phyloP scores from a whole-genome alignment of 1,140 invertebrate genomes.

The Brachionus koreanus region DNA sequence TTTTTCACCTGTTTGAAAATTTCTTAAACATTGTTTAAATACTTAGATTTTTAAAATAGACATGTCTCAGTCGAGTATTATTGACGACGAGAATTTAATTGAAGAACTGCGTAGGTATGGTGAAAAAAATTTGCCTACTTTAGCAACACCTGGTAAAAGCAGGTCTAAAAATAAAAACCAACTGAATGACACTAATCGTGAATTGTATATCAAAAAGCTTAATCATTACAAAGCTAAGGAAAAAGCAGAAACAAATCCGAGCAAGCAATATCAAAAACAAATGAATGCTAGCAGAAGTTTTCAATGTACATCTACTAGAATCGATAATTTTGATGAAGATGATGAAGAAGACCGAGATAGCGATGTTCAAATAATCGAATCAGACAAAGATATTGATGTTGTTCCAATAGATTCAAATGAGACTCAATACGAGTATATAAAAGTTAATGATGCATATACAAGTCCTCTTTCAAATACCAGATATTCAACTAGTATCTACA shows the following conservation, averaged over 20 bases:
- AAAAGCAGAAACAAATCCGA: constrained; percentile 31
- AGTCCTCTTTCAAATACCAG: neutral
- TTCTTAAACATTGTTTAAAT: neutral
- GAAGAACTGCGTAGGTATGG: constrained; percentile 34
- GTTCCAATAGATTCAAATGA: constrained; percentile 14
- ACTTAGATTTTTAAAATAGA: neutral
- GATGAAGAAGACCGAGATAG: neutral
- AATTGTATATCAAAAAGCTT: constrained; percentile 12
- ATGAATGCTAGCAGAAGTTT: neutral
- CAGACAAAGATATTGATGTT: neutral
- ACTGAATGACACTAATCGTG: constrained; percentile 3
- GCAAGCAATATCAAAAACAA: constrained; percentile 15
- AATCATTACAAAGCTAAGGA: constrained; percentile 22
- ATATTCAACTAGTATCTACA: neutral
- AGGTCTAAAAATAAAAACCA: neutral
- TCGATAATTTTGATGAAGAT: neutral
- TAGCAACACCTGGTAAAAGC: neutral
- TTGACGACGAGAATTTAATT: constrained; percentile 32
- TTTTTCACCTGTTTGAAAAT: neutral
- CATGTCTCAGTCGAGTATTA: constrained; percentile 27
- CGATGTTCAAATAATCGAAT: constrained; percentile 9
- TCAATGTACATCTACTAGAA: neutral
- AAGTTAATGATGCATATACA: constrained; percentile 17
- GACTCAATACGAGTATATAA: constrained; percentile 26
- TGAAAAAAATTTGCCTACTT: constrained; percentile 17